phyloP scores from a whole-genome alignment of 2,113 vertebrate species.

The Podilymbus podiceps region DNA sequence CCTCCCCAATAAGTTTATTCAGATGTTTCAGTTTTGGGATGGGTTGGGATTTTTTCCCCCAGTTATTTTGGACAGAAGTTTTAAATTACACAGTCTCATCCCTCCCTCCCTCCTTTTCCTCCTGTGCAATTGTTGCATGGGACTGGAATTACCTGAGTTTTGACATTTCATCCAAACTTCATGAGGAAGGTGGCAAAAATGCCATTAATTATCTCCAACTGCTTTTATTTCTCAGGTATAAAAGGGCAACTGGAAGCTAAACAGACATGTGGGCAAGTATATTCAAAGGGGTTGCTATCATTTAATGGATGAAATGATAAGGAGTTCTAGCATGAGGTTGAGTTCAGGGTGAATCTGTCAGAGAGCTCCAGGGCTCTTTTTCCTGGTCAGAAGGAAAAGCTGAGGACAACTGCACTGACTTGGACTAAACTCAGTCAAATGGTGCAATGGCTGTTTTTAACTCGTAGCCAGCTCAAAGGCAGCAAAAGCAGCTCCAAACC shows the following conservation, averaged over 20 bases:
- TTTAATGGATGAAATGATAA: background rate
- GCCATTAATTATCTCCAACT: background rate
- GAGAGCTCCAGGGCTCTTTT: background rate
- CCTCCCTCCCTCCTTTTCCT: background rate
- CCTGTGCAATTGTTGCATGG: background rate
- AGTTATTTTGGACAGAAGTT: background rate
- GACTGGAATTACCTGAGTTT: background rate
- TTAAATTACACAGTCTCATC: background rate
- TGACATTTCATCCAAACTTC: background rate
- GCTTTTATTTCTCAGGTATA: background rate
- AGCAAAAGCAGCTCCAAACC: conserved; percentile 26
- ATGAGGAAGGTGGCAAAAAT: background rate
- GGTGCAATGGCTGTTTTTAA: background rate
- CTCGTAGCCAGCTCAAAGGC: background rate
- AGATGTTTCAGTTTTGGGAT: background rate
- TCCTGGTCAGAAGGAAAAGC: background rate
- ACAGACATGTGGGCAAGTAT: background rate
- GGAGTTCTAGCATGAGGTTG: background rate
- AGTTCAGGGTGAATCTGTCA: background rate
- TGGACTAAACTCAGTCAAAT: background rate
- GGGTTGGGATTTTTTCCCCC: background rate
- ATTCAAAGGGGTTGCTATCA: background rate
- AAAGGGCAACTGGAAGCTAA: background rate
- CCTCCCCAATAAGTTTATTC: background rate
- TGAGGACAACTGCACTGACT: background rate